Conservation (phyloP, 2,797 vertebrate genomes). For the Epinephelus coioides region DNA sequence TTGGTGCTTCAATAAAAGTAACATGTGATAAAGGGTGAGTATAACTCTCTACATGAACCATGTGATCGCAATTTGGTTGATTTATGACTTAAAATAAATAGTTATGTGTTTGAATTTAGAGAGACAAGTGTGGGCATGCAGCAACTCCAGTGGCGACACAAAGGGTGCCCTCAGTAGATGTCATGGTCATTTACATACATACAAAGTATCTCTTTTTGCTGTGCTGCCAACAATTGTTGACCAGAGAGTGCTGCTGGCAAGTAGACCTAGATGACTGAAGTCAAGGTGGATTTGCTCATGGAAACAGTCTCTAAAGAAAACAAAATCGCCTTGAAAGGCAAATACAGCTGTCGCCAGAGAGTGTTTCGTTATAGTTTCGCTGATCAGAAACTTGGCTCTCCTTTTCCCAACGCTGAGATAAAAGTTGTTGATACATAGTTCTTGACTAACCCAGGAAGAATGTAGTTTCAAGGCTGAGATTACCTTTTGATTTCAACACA, state of each 20-base stretch:
- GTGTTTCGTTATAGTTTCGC: slow-evolving; percentile 14
- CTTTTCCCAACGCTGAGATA: background rate
- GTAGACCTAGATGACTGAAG: background rate
- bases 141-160: background rate
- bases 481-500: background rate
- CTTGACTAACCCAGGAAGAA: slow-evolving; percentile 11
- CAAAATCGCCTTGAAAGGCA: background rate
- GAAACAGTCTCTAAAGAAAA: slow-evolving; percentile 13
- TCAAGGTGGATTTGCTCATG: background rate
- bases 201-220: slow-evolving; percentile 15
- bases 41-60: background rate
- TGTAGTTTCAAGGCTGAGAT: background rate
- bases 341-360: background rate
- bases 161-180: background rate
- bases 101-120: background rate
- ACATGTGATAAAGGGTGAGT: slow-evolving; percentile 81
- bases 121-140: background rate
- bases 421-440: background rate
- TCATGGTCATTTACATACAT: background rate
- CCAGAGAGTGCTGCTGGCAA: background rate
- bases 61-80: background rate
- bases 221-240: background rate
- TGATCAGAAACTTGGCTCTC: slow-evolving; percentile 31
- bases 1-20: slow-evolving; percentile 20
- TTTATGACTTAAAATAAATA: background rate